Conservation (phyloP, 37 sponge, comb jelly and placozoan species). For the Bolinopsis microptera region DNA sequence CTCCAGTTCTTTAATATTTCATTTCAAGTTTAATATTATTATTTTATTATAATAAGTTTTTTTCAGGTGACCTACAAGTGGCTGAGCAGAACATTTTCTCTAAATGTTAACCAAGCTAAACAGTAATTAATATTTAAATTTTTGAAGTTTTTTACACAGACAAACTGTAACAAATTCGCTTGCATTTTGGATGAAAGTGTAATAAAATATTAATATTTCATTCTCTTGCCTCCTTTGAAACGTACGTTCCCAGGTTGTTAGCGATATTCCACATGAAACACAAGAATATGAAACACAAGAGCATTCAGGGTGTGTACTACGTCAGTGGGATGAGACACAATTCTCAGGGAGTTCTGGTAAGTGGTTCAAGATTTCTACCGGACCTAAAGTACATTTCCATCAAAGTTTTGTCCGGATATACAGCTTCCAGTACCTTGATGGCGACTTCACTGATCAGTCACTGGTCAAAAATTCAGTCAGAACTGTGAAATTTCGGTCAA, state of each 20-base stretch:
- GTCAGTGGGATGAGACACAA: conserved; percentile 58
- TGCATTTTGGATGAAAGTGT: no score
- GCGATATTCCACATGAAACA: conserved; percentile 65
- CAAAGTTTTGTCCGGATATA: background rate
- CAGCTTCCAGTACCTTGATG: no score
- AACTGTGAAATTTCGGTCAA: no score
- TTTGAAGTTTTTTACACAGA: background rate
- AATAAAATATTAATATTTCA: no score
- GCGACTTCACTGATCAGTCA: no score
- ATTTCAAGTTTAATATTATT: no score
- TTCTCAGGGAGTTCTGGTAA: conserved; percentile 44
- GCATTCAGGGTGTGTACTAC: conserved; percentile 46
- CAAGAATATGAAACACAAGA: conserved; percentile 61
- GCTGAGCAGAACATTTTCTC: conserved; percentile 76
- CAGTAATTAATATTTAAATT: conserved; percentile 69
- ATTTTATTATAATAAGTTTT: no score
- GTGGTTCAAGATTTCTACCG: background rate
- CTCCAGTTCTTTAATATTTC: no score
- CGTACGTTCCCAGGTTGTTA: background rate
- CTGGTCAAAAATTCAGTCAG: no score
- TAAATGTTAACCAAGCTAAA: conserved; percentile 77
- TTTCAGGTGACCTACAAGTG: conserved; percentile 85
- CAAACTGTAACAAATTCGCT: no score
- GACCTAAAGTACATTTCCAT: background rate
- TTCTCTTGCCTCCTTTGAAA: no score